These are phyloP conservation scores for Cerceris ruficornis DNA, from an alignment of 2,888 invertebrate species.

Conservation along the genomic window DNA sequence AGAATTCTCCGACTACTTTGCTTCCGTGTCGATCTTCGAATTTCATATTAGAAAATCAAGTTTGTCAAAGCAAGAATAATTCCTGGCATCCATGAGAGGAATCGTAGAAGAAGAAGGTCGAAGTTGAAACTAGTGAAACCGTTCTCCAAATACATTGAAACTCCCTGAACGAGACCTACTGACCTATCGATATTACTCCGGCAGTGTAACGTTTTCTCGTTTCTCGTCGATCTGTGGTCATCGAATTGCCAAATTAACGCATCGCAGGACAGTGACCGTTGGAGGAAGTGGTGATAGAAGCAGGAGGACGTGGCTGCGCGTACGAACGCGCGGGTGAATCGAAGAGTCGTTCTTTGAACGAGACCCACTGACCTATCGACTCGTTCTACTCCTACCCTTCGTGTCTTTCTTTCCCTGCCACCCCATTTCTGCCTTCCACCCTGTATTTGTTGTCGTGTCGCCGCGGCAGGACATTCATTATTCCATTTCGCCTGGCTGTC, in stretches of 20 bases:
- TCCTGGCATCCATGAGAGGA: too few species aligned
- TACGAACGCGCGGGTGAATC: conserved; percentile 63
- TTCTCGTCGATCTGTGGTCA: conserved; percentile 4
- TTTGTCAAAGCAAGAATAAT: too few species aligned
- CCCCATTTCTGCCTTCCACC: conserved; percentile 34
- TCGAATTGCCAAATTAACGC: conserved; percentile 26
- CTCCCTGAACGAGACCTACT: conserved; percentile 67
- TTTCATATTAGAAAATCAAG: too few species aligned
- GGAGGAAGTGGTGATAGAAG: conserved; percentile 27
- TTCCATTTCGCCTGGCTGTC: conserved; percentile 21
- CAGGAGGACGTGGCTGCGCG: conserved; percentile 59
- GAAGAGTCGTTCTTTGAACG: conserved; percentile 68
- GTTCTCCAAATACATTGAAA: conserved; percentile 27
- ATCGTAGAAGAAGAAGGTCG: too few species aligned
- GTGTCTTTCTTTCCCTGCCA: conserved; percentile 43
- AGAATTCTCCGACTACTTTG: too few species aligned
- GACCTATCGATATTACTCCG: conserved; percentile 60
- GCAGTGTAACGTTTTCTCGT: neutral
- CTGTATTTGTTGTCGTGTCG: conserved; percentile 36
- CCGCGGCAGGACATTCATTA: conserved; percentile 20
- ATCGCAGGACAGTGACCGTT: conserved; percentile 57
- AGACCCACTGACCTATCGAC: conserved; percentile 71
- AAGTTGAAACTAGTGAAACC: conserved; percentile 27
- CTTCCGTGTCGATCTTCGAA: too few species aligned
- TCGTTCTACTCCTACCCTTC: conserved; percentile 42